Conservation (phyloP, 1,140 invertebrate species). For the Cydia pomonella region DNA sequence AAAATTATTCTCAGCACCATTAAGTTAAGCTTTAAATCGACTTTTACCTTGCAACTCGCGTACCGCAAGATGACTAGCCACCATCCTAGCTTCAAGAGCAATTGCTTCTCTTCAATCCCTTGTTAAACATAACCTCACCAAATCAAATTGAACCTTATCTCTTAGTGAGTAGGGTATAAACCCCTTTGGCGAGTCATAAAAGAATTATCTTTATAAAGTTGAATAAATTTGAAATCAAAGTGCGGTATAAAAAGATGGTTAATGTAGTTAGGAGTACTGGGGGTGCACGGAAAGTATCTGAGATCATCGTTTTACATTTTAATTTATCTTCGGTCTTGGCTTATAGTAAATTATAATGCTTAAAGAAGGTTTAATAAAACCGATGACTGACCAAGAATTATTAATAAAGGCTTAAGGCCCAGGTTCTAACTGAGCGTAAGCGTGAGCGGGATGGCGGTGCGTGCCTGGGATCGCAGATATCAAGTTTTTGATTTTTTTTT, state of each 20-base stretch:
- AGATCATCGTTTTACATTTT: neutral
- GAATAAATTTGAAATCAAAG: constrained; percentile 27
- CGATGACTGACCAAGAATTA: too few relatives aligned
- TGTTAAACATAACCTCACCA: neutral
- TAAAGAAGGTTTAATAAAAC: too few relatives aligned
- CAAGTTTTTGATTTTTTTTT: too few relatives aligned
- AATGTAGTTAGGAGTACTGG: constrained; percentile 8
- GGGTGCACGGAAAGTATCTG: neutral
- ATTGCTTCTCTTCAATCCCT: neutral
- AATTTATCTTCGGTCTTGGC: too few relatives aligned
- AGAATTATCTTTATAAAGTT: constrained; percentile 23
- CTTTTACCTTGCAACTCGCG: neutral
- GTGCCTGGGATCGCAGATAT: too few relatives aligned
- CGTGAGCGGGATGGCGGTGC: too few relatives aligned
- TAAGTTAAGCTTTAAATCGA: neutral
- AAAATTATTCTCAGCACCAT: too few relatives aligned
- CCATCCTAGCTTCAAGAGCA: neutral
- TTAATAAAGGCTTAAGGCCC: too few relatives aligned
- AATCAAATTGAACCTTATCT: neutral
- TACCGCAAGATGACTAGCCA: neutral
- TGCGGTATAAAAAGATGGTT: constrained; percentile 7
- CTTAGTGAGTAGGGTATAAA: neutral
- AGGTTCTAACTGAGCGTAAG: too few relatives aligned
- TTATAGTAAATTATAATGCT: too few relatives aligned
- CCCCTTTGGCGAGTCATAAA: neutral